Conservation (phyloP, 2,888 invertebrate genomes). For the Icerya purchasi region DNA sequence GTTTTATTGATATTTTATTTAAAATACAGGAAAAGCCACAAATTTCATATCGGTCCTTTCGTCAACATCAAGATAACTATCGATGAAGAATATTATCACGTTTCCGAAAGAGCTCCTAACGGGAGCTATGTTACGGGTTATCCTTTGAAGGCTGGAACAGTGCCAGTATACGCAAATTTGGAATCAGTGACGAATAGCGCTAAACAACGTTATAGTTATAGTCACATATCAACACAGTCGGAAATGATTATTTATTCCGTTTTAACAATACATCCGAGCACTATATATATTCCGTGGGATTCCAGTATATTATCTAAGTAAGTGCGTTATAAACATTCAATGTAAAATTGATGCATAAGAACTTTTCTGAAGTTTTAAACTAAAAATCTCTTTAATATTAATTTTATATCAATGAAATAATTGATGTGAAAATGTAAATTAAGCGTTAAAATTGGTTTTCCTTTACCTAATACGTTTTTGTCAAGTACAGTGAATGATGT, state of each 20-base stretch:
- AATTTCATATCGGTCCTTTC: background rate
- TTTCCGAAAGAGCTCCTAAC: background rate
- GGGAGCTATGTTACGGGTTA: background rate
- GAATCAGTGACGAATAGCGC: background rate
- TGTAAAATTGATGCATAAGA: too few relatives aligned
- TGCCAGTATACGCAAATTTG: background rate
- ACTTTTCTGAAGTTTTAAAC: too few relatives aligned
- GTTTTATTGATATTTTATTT: too few relatives aligned
- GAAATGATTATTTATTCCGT: background rate
- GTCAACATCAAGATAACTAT: background rate
- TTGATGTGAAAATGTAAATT: too few relatives aligned
- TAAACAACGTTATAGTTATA: background rate
- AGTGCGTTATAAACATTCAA: too few relatives aligned
- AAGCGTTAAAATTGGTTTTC: too few relatives aligned
- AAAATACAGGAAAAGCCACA: too few relatives aligned
- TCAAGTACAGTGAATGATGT: too few relatives aligned
- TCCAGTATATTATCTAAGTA: too few relatives aligned
- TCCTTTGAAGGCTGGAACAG: background rate
- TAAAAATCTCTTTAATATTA: too few relatives aligned
- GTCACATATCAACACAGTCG: background rate
- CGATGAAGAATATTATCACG: background rate
- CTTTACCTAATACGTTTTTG: too few relatives aligned
- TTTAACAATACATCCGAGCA: background rate
- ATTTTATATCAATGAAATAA: too few relatives aligned
- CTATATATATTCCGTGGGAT: background rate